Evolutionary conservation across 2,113 vertebrate genomes (phyloP).

Genomic region (Uropsilus gracilis): DNA sequence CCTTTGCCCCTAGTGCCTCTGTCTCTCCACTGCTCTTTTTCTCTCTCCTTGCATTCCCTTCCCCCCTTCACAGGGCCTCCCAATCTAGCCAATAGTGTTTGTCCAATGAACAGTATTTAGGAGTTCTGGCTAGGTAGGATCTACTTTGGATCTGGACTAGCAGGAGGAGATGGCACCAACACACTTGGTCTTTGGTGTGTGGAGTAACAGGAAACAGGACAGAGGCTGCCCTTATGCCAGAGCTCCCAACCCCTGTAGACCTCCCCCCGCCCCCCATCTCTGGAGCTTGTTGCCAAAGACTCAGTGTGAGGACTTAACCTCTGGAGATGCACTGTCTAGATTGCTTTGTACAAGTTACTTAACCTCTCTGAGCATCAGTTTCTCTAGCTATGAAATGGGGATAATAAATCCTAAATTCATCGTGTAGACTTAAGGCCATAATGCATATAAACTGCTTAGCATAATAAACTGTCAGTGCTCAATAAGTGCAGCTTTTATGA

Average conservation of each 20-base stretch:
- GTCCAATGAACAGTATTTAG: not conserved
- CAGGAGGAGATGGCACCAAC: not conserved
- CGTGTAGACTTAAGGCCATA: constrained; percentile 3
- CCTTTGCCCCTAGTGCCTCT: not conserved
- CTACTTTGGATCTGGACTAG: not conserved
- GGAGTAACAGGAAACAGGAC: not conserved
- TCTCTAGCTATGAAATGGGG: constrained; percentile 8
- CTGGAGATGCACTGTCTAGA: not conserved
- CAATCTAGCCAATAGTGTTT: not conserved
- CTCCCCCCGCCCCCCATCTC: not conserved
- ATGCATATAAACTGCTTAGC: not conserved
- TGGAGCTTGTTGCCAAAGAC: too few species aligned
- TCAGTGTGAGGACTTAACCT: not conserved
- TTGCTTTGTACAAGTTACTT: not conserved
- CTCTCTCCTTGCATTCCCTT: not conserved
- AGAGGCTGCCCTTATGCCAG: not conserved
- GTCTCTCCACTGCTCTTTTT: not conserved
- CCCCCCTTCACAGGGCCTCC: not conserved
- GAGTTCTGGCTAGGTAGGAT: not conserved
- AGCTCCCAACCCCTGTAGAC: not conserved
- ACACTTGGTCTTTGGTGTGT: not conserved
- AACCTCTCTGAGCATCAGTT: constrained; percentile 45
- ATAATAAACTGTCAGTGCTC: not conserved
- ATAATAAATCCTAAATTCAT: not conserved
- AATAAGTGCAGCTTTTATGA: not conserved